A percentile compares a stretch with the other conserved stretches of the same genome.
Conservation (phyloP, 2,888 invertebrate species). For the Catonia carolina region DNA sequence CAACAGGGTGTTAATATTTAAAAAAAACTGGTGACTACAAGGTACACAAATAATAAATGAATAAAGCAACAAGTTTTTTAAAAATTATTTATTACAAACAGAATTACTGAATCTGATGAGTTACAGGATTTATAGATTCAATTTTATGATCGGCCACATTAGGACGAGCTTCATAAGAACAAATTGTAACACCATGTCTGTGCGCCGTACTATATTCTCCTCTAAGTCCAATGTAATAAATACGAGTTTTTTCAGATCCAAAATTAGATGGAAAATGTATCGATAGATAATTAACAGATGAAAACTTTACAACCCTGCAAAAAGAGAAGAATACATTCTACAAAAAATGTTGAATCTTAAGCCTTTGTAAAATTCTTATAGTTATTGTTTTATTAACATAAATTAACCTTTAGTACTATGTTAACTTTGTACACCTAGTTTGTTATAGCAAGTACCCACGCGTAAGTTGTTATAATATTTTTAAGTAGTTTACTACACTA, state of each 20-base stretch:
- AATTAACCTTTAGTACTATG: background rate
- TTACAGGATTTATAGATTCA: constrained; percentile 54
- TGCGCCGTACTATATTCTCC: constrained; percentile 86
- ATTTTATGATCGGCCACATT: constrained; percentile 80
- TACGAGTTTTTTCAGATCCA: constrained; percentile 73
- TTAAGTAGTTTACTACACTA: too few relatives aligned
- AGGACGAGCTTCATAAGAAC: constrained; percentile 81
- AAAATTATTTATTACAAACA: too few relatives aligned
- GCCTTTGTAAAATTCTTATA: background rate
- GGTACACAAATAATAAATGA: too few relatives aligned
- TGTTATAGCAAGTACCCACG: background rate
- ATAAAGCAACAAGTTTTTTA: too few relatives aligned
- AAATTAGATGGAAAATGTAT: constrained; percentile 87
- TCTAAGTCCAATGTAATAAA: constrained; percentile 90
- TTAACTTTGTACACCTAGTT: background rate
- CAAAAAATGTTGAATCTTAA: constrained; percentile 13
- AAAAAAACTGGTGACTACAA: too few relatives aligned
- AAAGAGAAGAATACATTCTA: too few relatives aligned
- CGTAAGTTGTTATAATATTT: too few relatives aligned
- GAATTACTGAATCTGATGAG: constrained; percentile 51
- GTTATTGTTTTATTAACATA: constrained; percentile 6
- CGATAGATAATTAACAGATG: constrained; percentile 79
- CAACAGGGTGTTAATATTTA: too few relatives aligned
- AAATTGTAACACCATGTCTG: constrained; percentile 84
- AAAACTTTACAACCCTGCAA: constrained; percentile 85